These are phyloP conservation scores for Sebastes cheni DNA, from an alignment of 2,797 vertebrate genomes.

Conservation along the genomic window DNA sequence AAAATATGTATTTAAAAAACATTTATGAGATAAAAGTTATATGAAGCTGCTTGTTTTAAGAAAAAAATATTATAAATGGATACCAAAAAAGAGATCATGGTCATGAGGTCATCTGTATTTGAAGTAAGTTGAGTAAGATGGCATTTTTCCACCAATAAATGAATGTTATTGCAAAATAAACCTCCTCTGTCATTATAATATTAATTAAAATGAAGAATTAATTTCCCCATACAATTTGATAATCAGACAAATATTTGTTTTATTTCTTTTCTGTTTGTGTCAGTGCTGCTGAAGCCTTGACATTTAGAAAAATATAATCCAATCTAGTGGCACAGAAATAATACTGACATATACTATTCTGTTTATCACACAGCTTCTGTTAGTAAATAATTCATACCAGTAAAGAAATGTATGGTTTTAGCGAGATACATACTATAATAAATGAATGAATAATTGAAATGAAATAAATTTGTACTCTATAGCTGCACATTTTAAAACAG, in stretches of 20 bases:
- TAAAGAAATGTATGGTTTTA: background rate
- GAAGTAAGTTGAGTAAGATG: background rate
- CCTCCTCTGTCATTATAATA: background rate
- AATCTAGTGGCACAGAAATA: background rate
- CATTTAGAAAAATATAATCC: background rate
- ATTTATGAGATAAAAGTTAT: background rate
- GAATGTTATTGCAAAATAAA: background rate
- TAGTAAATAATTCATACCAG: background rate
- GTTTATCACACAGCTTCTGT: background rate
- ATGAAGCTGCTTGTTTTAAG: background rate
- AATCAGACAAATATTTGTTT: background rate
- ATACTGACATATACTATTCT: background rate
- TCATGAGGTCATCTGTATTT: background rate
- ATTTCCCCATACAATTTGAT: background rate
- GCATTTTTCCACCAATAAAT: too few relatives aligned
- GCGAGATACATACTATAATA: rapidly evolving
- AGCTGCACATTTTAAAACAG: background rate
- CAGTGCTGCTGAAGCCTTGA: background rate
- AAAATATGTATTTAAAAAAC: too few relatives aligned
- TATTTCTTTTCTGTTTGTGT: background rate
- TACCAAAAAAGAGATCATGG: background rate
- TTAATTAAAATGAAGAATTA: background rate
- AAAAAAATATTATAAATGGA: background rate
- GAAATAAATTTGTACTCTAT: background rate
- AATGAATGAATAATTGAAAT: background rate